Evolutionary conservation across 2,888 invertebrate genomes (phyloP).

Genomic region (Acleris emargana): DNA sequence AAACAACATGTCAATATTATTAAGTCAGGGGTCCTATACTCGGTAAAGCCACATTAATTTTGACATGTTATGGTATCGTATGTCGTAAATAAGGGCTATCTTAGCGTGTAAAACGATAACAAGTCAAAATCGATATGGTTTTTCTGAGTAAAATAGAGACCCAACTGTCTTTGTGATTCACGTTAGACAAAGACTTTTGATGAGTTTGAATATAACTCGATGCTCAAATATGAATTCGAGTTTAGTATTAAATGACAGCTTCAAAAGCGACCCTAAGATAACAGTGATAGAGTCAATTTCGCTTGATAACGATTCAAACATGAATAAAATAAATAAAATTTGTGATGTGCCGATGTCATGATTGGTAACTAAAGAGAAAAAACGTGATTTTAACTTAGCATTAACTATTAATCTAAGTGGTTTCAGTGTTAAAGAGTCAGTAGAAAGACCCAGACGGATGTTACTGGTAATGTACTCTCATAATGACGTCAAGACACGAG

Average conservation of each 20-base stretch:
- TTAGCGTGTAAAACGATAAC: too few species aligned
- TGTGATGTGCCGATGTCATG: slow-evolving; percentile 34
- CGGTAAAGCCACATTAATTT: too few species aligned
- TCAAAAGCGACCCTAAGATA: not conserved
- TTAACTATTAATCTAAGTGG: slow-evolving; percentile 18
- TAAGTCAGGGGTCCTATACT: too few species aligned
- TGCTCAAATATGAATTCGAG: not conserved
- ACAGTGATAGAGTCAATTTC: not conserved
- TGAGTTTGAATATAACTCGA: too few species aligned
- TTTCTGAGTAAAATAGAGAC: too few species aligned
- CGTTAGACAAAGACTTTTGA: too few species aligned
- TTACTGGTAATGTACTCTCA: not conserved
- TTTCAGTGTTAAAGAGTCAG: slow-evolving; percentile 19
- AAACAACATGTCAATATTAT: too few species aligned
- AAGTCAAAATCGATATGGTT: too few species aligned
- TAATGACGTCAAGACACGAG: too few species aligned
- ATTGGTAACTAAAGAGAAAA: slow-evolving; percentile 21
- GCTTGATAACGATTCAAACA: not conserved
- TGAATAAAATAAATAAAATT: slow-evolving; percentile 10
- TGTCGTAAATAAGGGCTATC: too few species aligned
- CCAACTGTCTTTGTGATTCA: too few species aligned
- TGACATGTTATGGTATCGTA: too few species aligned
- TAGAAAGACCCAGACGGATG: not conserved
- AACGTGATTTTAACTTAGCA: slow-evolving; percentile 20
- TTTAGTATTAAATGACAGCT: not conserved